Evolutionary conservation across 2,113 vertebrate species (phyloP).

Genomic region (Leptodactylus fuscus): DNA sequence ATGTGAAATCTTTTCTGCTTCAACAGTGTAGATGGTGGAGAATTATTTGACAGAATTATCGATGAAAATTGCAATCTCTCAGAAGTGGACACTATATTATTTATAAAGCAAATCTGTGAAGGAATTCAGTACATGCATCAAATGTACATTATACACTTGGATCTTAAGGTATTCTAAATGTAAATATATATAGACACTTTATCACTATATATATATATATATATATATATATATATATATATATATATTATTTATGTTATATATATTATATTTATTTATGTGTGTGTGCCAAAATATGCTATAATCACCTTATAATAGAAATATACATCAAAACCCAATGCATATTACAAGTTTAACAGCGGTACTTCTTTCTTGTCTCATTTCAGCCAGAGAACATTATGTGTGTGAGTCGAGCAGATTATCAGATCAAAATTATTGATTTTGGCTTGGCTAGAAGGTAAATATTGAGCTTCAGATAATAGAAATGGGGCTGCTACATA

Average conservation of each 20-base stretch:
- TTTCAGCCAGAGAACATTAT: slow-evolving; percentile 97
- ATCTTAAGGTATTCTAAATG: slow-evolving; percentile 87
- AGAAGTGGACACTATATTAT: slow-evolving; percentile 90
- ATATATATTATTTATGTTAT: too few species aligned
- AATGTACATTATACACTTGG: slow-evolving; percentile 97
- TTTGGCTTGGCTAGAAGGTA: slow-evolving; percentile 98
- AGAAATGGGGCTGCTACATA: background rate
- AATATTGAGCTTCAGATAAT: slow-evolving; percentile 1
- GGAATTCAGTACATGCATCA: slow-evolving; percentile 96
- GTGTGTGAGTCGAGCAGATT: slow-evolving; percentile 90
- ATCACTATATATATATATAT: too few species aligned
- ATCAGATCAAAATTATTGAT: slow-evolving; percentile 98
- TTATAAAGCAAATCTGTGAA: slow-evolving; percentile 92
- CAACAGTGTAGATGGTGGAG: slow-evolving; percentile 91
- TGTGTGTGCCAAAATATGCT: too few species aligned
- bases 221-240: too few species aligned
- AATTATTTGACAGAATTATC: slow-evolving; percentile 96
- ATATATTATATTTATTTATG: too few species aligned
- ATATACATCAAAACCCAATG: background rate
- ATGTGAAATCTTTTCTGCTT: slow-evolving; percentile 47
- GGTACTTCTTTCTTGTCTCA: slow-evolving; percentile 63
- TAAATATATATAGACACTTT: too few species aligned
- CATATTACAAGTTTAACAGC: background rate
- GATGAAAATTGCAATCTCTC: slow-evolving; percentile 91
- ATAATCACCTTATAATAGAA: too few species aligned